Evolutionary conservation across 1,140 invertebrate genomes (phyloP).

Genomic region (Aphelenchoides fujianensis): DNA sequence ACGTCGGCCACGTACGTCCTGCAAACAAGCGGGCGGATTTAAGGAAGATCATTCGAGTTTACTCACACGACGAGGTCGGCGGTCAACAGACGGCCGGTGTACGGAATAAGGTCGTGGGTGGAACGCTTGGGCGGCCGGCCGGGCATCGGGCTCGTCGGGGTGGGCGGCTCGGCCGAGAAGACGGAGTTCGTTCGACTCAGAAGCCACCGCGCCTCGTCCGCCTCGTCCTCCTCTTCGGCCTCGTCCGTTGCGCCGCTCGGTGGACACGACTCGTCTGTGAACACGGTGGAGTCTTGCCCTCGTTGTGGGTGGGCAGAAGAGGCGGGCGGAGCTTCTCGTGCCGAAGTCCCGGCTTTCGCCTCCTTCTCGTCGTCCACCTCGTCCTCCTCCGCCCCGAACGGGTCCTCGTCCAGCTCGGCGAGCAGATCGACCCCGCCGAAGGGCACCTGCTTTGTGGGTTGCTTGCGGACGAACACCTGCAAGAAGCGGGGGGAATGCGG

Average conservation of each 20-base stretch:
- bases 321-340: no score
- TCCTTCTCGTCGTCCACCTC: no score
- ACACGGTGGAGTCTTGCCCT: background rate
- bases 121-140: background rate
- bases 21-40: no score
- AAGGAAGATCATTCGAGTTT: no score
- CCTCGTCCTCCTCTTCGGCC: background rate
- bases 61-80: conserved; percentile 55
- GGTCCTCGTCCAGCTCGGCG: background rate
- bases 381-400: conserved; percentile 32
- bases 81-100: conserved; percentile 55
- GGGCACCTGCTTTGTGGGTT: background rate
- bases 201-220: background rate
- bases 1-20: conserved; percentile 55
- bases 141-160: background rate
- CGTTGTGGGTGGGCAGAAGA: background rate
- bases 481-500: conserved; percentile 4
- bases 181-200: conserved; percentile 5
- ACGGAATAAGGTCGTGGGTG: conserved; percentile 59
- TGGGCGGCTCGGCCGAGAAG: background rate
- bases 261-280: background rate
- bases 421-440: background rate
- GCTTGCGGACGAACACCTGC: conserved; percentile 19
- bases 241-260: background rate
- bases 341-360: no score